These are phyloP conservation scores for Aplysia californica DNA, from an alignment of 1,140 invertebrate species.

Conservation along the genomic window DNA sequence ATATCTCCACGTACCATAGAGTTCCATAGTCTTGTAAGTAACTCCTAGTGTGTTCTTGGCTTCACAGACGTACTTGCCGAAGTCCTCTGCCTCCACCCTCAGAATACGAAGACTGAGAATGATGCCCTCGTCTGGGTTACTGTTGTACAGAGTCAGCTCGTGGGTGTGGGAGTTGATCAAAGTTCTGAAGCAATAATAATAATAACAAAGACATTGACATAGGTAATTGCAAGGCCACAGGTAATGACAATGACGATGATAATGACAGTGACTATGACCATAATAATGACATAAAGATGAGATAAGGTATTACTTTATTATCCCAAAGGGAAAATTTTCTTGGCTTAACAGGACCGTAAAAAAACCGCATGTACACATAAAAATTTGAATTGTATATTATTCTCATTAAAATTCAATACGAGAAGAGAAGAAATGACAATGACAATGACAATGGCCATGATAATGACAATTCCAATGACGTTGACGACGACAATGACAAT, in stretches of 20 bases:
- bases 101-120: conserved; percentile 3
- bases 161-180: not conserved
- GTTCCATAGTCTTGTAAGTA: not conserved
- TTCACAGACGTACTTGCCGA: conserved; percentile 2
- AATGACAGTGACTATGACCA: not conserved
- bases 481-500: too few species aligned
- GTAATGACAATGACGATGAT: not conserved
- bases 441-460: too few species aligned
- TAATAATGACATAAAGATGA: not conserved
- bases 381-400: too few species aligned
- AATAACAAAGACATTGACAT: not conserved
- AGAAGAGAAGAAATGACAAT: too few species aligned
- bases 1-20: conserved; percentile 9
- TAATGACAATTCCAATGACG: too few species aligned
- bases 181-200: not conserved
- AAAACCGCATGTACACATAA: too few species aligned
- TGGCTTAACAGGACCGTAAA: not conserved
- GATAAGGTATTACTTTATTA: not conserved
- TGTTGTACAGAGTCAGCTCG: conserved; percentile 5
- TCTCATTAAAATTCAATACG: too few species aligned
- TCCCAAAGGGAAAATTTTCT: too few species aligned
- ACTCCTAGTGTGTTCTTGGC: conserved; percentile 3
- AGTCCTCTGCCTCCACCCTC: conserved; percentile 1
- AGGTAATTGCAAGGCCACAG: not conserved
- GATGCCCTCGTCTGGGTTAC: not conserved